Conservation (phyloP, 1,140 invertebrate species). For the Prorops nasuta region DNA sequence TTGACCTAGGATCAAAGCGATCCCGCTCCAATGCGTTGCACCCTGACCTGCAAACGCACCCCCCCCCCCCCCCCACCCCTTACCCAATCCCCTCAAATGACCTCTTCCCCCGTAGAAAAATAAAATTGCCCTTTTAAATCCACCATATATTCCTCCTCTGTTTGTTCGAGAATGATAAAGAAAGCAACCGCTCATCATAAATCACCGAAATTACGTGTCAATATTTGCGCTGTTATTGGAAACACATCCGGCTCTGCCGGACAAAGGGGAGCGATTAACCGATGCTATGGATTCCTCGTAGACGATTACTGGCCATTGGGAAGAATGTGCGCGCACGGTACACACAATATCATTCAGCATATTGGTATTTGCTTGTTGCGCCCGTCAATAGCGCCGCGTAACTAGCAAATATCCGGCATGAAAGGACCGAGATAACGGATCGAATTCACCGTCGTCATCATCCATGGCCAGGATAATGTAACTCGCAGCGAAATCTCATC, state of each 20-base stretch:
- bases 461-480: not conserved
- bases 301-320: not conserved
- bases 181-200: too few species aligned
- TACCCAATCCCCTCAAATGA: too few species aligned
- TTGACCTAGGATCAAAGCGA: conserved; percentile 47
- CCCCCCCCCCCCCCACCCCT: not conserved
- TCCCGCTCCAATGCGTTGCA: conserved; percentile 1
- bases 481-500: too few species aligned
- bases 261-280: too few species aligned
- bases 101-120: too few species aligned
- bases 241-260: too few species aligned
- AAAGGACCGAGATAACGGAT: conserved; percentile 24
- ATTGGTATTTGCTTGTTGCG: conserved; percentile 36
- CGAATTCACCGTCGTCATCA: conserved; percentile 9
- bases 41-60: not conserved
- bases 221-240: too few species aligned
- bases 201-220: too few species aligned
- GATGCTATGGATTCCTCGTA: not conserved
- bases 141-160: too few species aligned
- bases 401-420: conserved; percentile 33
- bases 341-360: conserved; percentile 21
- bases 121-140: too few species aligned
- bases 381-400: conserved; percentile 35
- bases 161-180: too few species aligned
- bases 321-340: conserved; percentile 11